phyloP scores from a whole-genome alignment of 2,888 invertebrate species.

The Elysia crispata region DNA sequence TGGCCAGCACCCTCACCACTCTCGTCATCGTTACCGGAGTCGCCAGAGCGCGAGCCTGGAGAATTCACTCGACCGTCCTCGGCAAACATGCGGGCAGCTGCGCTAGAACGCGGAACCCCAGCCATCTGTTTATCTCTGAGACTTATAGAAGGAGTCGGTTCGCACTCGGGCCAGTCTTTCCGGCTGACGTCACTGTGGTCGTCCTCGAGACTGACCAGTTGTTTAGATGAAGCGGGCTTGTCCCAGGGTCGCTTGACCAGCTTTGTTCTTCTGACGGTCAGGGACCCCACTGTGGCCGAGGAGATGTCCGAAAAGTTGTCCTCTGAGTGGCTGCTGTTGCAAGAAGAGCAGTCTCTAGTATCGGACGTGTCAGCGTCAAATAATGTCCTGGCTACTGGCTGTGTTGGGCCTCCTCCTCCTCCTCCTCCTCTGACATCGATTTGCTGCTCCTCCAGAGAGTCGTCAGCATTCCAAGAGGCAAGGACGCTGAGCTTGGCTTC shows the following conservation, averaged over 20 bases:
- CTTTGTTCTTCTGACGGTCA: conserved; percentile 13
- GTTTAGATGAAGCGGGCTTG: neutral
- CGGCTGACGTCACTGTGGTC: too few relatives aligned
- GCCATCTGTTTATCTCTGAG: too few relatives aligned
- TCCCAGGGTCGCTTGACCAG: conserved; percentile 25
- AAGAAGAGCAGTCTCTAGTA: conserved; percentile 20
- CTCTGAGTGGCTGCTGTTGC: conserved; percentile 40
- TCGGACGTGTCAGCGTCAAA: conserved; percentile 7
- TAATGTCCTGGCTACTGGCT: neutral
- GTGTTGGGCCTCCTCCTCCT: neutral
- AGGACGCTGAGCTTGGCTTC: conserved; percentile 17
- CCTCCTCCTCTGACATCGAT: neutral
- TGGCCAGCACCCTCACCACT: too few relatives aligned
- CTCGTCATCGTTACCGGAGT: too few relatives aligned
- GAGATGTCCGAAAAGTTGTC: conserved; percentile 42
- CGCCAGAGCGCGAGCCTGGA: too few relatives aligned
- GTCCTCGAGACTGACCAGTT: too few relatives aligned
- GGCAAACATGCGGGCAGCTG: too few relatives aligned
- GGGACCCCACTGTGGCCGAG: conserved; percentile 3
- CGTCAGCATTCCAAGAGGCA: conserved; percentile 36
- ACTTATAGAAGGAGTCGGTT: too few relatives aligned
- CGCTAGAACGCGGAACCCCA: too few relatives aligned
- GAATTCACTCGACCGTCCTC: too few relatives aligned
- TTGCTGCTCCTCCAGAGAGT: too few relatives aligned
- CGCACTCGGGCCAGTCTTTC: too few relatives aligned